Evolutionary conservation across 2,797 vertebrate species (phyloP), one percentile per base, ranked within the genome.

Genomic region (Gobio occitaniae): DNA sequence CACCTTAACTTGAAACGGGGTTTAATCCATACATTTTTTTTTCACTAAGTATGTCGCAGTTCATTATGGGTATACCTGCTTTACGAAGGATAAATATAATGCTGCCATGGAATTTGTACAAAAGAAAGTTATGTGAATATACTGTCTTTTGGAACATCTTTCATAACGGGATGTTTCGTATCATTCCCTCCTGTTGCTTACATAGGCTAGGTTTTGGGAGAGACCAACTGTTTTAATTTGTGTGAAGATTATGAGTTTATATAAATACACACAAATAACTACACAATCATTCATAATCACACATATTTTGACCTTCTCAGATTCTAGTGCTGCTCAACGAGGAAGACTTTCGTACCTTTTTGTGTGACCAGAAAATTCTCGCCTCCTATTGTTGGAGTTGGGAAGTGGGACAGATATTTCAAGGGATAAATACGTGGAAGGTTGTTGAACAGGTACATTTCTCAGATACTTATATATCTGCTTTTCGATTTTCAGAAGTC

Each of bases 391-490:
- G 95, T 81, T 66, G 66, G 3, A 91, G 90, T 1, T 90, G 89
- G 15, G 68, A 87, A 0, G n/a, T 92, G 10, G 82, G 90, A 36
- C 87, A n/a, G 83, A 32, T 95, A 15, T 90, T 95, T 66, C 29
- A 29, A n/a, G 87, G 78, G 83, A 93, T 95, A 84, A 87, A 86
- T 56, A 89, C 90, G 7, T 85, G 91, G 6, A 92, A 90, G 56
- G 74, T 93, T 80, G 92, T 88, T 65, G 89, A 93, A 70, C 93
- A 96, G 95, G 95, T 95, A 87, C 0, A 54, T 50, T 1, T 86
- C 38, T 66, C 7, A 19, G 11, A 54, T 29, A 29, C 16, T 1
- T 25, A 17, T 16, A 66, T 21, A 4, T 32, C 25, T 21, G 25
- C 6, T 76, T 59, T 56, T 16, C 13, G 17, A 41, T 25, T 70